Evolutionary conservation across 2,888 invertebrate genomes (phyloP), one percentile per base, ranked within the genome.

Genomic region (Melanotus villosus): DNA sequence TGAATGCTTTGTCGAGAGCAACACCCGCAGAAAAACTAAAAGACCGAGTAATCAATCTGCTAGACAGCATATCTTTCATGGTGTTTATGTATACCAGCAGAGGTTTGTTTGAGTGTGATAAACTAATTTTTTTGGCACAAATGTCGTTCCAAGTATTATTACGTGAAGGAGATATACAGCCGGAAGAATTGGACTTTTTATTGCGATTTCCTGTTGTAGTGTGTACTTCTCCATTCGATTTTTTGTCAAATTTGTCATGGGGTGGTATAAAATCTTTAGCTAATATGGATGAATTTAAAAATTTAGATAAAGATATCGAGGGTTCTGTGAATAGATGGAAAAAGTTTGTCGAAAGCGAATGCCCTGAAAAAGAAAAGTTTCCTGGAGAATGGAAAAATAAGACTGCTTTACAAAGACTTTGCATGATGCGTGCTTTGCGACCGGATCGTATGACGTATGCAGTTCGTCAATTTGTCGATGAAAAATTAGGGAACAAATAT

Each of bases 311-410:
- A 75, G 97, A 98, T 81, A 93, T 98, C 73, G 97, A 96, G 84
- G 94, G 94, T 0, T 95, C 96, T 0, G 90, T 92, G 0, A 97
- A 97, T 82, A 89, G 97, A 64, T 98, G 98, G 98, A 92, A 93
- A 79, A 96, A 95, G 81, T 95, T 96, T 79, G 92, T 94, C 0
- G 97, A 98, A 78, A 93, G 94, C 16, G 97, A 98, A 82, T 92
- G 92, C 70, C 97, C 98, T 0, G 98, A 98, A 84, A 92, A 93
- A 78, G 97, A 98, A 83, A 96, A 95, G 82, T 89, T 97, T 75
- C 98, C 98, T 0, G 96, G 96, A 68, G 98, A 98, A 80, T 98
- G 98, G 98, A 98, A 97, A 83, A 93, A 93, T 79, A 97, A 96
- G 83, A 88, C 91, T 0, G 87, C 94, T 0, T 84, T 98, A 47